Evolutionary conservation across 2,113 vertebrate genomes (phyloP).

Genomic region (Malurus cyaneus): DNA sequence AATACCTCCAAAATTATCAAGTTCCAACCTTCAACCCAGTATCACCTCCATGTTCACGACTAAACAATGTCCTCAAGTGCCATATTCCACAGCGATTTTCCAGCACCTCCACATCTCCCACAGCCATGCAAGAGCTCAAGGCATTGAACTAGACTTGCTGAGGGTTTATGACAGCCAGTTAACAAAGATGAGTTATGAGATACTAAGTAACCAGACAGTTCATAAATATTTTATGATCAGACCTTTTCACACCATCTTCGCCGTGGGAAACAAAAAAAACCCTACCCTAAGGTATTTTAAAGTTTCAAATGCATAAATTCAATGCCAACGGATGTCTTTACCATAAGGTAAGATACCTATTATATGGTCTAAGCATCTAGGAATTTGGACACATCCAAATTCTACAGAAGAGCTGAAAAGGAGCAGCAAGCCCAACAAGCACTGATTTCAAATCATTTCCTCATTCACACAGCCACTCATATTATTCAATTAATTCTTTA

Average conservation of each 20-base stretch:
- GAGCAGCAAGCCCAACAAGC: background rate
- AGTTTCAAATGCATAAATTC: background rate
- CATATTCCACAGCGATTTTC: accelerated
- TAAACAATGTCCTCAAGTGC: background rate
- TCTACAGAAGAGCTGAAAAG: background rate
- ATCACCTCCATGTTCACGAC: background rate
- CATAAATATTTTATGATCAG: background rate
- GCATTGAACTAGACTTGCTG: background rate
- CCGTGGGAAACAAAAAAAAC: background rate
- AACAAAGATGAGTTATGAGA: background rate
- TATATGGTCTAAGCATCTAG: background rate
- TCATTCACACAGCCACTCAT: background rate
- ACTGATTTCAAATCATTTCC: background rate
- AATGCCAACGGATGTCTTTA: background rate
- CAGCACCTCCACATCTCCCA: background rate
- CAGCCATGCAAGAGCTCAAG: background rate
- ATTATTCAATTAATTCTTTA: background rate
- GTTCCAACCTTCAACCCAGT: background rate
- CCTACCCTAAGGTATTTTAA: accelerated
- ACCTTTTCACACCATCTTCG: background rate
- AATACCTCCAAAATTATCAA: background rate
- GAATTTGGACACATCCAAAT: background rate
- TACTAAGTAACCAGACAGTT: background rate
- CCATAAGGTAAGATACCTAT: background rate
- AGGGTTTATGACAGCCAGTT: background rate